A percentile compares a stretch with the other conserved stretches of the same genome.
phyloP scores from a whole-genome alignment of 2,888 invertebrate genomes.

The Dicroscelio sp. region DNA sequence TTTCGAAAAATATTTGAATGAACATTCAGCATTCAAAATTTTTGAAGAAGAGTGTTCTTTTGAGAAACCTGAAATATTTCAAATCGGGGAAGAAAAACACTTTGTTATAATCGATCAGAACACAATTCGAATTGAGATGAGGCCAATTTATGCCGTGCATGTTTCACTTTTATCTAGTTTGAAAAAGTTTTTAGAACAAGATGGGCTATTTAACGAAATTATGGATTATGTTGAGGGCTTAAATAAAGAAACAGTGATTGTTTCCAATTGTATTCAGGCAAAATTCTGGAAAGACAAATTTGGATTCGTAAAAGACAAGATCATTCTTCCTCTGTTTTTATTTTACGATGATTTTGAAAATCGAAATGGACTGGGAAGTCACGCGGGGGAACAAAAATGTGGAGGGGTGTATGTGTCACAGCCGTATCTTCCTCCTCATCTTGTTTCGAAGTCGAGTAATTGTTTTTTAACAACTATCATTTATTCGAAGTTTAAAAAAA shows the following conservation, averaged over 20 bases:
- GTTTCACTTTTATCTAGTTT: conserved; percentile 60
- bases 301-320: conserved; percentile 1
- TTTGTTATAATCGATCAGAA: conserved; percentile 13
- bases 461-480: background rate
- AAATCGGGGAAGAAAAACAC: conserved; percentile 26
- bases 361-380: conserved; percentile 40
- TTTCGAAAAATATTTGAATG: conserved; percentile 8
- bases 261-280: conserved; percentile 36
- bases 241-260: conserved; percentile 25
- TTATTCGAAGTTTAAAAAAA: background rate
- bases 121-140: background rate
- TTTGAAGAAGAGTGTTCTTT: conserved; percentile 35
- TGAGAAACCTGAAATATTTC: conserved; percentile 25
- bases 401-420: conserved; percentile 6
- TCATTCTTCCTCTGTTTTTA: conserved; percentile 32
- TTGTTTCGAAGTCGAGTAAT: background rate
- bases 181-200: conserved; percentile 47
- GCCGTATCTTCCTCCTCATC: background rate
- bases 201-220: conserved; percentile 54
- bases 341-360: conserved; percentile 56
- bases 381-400: background rate
- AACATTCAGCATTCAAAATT: conserved; percentile 14
- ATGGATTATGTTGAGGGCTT: conserved; percentile 27
- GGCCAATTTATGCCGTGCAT: conserved; percentile 48
- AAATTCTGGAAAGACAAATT: conserved; percentile 54